These are phyloP conservation scores for Onychorhynchus coronatus DNA, from an alignment of 2,113 vertebrate genomes.

Conservation along the genomic window DNA sequence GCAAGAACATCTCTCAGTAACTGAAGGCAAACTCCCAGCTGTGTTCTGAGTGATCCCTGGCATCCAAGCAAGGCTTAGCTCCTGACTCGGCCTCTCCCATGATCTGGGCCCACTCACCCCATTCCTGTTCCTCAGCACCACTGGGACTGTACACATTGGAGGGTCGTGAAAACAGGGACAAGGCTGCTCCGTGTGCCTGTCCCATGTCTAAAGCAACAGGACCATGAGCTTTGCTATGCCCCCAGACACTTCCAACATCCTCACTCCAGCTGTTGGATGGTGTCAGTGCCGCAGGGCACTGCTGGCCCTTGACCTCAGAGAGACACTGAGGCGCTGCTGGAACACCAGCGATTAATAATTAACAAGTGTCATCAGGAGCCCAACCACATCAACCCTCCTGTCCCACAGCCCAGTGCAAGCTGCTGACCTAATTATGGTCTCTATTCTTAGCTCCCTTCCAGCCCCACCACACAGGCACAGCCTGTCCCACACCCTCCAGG, in stretches of 20 bases:
- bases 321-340: not conserved
- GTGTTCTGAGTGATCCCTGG: not conserved
- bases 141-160: not conserved
- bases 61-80: not conserved
- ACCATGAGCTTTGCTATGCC: not conserved
- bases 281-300: rapidly evolving
- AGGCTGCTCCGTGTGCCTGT: not conserved
- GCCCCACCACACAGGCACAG: not conserved
- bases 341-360: conserved; percentile 31
- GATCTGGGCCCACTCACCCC: not conserved
- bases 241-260: not conserved
- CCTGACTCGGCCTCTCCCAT: not conserved
- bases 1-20: not conserved
- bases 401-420: not conserved
- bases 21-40: not conserved
- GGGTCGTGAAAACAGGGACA: not conserved
- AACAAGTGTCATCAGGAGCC: conserved; percentile 10
- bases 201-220: not conserved
- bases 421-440: conserved; percentile 11
- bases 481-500: not conserved
- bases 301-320: not conserved
- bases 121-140: not conserved
- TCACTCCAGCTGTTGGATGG: not conserved
- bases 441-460: not conserved
- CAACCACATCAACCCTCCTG: not conserved